Evolutionary conservation across 2,888 invertebrate genomes (phyloP).

Genomic region (Eupithecia abbreviata): DNA sequence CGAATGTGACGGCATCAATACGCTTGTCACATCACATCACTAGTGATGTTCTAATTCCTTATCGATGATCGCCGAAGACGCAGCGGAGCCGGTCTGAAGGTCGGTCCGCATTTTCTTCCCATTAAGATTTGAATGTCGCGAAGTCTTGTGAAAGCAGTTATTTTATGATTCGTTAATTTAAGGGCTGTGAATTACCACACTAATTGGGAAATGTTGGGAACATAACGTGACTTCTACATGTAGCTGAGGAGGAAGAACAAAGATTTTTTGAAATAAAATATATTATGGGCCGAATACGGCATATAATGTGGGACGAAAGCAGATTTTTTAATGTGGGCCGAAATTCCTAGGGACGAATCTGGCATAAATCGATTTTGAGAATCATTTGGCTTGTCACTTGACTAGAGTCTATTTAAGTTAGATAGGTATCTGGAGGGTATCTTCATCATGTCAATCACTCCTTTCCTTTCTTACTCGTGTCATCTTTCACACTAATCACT

Average conservation of each 20-base stretch:
- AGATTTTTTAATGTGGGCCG: too few species aligned
- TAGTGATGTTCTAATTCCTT: slow-evolving; percentile 19
- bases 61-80: slow-evolving; percentile 25
- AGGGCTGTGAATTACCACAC: slow-evolving; percentile 20
- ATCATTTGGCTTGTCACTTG: neutral
- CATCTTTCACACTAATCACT: neutral
- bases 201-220: slow-evolving; percentile 6
- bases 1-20: neutral
- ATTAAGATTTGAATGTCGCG: slow-evolving; percentile 6
- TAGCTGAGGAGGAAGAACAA: neutral
- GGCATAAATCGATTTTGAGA: too few species aligned
- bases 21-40: neutral
- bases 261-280: too few species aligned
- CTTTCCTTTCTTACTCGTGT: neutral
- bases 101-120: slow-evolving; percentile 15
- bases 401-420: neutral
- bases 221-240: neutral
- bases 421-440: neutral
- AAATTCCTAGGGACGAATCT: too few species aligned
- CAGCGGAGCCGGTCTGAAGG: slow-evolving; percentile 36
- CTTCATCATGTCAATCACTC: neutral
- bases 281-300: too few species aligned
- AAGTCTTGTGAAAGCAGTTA: slow-evolving; percentile 28
- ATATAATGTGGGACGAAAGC: too few species aligned
- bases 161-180: slow-evolving; percentile 21